These are phyloP conservation scores for Hozukius guyotensis DNA, from an alignment of 2,797 vertebrate genomes.

Conservation along the genomic window DNA sequence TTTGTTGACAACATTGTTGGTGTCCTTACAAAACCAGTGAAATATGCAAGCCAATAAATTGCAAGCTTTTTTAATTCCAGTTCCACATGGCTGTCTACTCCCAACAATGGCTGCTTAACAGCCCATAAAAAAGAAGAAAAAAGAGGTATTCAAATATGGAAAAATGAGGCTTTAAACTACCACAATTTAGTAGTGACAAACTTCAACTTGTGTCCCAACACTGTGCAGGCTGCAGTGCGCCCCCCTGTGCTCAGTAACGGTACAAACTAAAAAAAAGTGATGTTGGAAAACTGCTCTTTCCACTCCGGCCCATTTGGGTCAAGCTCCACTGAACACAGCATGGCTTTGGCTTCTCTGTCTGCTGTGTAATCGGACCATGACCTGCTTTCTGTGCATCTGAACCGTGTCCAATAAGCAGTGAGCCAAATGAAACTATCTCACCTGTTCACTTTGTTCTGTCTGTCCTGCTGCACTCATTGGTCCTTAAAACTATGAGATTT, in stretches of 20 bases:
- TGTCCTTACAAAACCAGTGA: slow-evolving; percentile 45
- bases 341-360: slow-evolving; percentile 58
- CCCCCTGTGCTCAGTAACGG: slow-evolving; percentile 39
- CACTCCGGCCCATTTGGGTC: slow-evolving; percentile 12
- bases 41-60: slow-evolving; percentile 38
- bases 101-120: slow-evolving; percentile 13
- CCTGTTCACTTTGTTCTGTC: slow-evolving; percentile 61
- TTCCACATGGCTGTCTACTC: neutral
- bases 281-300: slow-evolving; percentile 14
- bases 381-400: slow-evolving; percentile 65
- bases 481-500: neutral
- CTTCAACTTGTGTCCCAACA: too few species aligned
- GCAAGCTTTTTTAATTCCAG: slow-evolving; percentile 31
- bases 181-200: neutral
- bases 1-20: slow-evolving; percentile 48
- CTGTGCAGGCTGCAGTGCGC: slow-evolving; percentile 30
- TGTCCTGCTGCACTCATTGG: slow-evolving; percentile 4
- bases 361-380: slow-evolving; percentile 61
- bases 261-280: neutral
- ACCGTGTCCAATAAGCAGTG: slow-evolving; percentile 61
- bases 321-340: slow-evolving; percentile 61
- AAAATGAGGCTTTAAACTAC: neutral
- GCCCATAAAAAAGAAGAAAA: neutral
- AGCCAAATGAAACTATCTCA: slow-evolving; percentile 66
- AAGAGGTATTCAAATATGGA: neutral